These are phyloP conservation scores for Ips nitidus DNA, from an alignment of 1,140 invertebrate genomes.

Conservation along the genomic window DNA sequence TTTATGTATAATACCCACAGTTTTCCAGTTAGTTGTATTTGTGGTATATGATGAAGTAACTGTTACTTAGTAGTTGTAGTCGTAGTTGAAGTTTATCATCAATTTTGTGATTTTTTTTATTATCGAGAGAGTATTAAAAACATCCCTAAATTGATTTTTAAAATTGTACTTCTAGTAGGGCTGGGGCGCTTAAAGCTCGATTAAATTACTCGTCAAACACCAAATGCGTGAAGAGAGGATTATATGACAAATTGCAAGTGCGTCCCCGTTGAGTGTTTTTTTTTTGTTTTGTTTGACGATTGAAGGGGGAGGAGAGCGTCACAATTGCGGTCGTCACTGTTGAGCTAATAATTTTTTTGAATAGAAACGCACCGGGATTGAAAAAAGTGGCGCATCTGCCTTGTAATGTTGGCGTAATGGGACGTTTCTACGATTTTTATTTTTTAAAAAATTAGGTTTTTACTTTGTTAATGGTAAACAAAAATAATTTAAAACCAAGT, in stretches of 20 bases:
- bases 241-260: slow-evolving; percentile 46
- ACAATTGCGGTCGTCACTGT: slow-evolving; percentile 36
- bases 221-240: slow-evolving; percentile 46
- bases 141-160: too few species aligned
- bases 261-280: slow-evolving; percentile 43
- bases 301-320: slow-evolving; percentile 24
- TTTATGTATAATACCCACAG: not conserved
- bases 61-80: too few species aligned
- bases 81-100: too few species aligned
- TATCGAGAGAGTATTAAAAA: too few species aligned
- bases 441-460: too few species aligned
- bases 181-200: slow-evolving; percentile 20
- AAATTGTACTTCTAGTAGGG: too few species aligned
- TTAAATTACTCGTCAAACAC: slow-evolving; percentile 45
- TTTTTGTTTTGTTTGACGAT: slow-evolving; percentile 37
- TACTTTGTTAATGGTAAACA: too few species aligned
- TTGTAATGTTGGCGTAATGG: not conserved
- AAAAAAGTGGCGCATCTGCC: slow-evolving; percentile 24
- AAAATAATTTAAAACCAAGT: too few species aligned
- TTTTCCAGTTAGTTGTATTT: too few species aligned
- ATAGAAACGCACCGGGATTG: slow-evolving; percentile 12
- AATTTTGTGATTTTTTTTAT: too few species aligned
- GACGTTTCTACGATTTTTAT: too few species aligned
- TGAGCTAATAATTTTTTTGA: slow-evolving; percentile 25
- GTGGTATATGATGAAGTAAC: too few species aligned